Conservation (phyloP, 1,140 invertebrate genomes). For the Aphelenchoides besseyi region DNA sequence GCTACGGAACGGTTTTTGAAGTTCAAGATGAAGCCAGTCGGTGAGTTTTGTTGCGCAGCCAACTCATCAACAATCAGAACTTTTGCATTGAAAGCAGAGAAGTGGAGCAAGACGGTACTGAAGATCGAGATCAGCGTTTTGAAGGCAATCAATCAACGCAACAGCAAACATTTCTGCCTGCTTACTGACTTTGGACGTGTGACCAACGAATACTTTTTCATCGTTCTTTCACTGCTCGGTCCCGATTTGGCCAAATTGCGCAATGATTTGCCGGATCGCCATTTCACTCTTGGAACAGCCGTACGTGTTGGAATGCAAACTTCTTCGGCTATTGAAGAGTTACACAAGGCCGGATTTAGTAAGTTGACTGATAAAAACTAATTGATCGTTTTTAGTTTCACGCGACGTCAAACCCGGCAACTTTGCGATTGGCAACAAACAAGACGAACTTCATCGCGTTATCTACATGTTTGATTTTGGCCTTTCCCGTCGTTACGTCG, state of each 20-base stretch:
- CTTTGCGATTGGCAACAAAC: conserved; percentile 30
- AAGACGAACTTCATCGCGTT: conserved; percentile 23
- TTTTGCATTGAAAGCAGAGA: conserved; percentile 38
- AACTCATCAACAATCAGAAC: not conserved
- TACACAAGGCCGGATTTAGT: conserved; percentile 22
- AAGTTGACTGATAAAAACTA: not conserved
- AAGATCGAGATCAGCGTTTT: conserved; percentile 46
- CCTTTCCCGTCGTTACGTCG: conserved; percentile 29
- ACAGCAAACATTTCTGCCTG: conserved; percentile 28
- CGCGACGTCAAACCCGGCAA: conserved; percentile 33
- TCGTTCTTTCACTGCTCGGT: conserved; percentile 26
- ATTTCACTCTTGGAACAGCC: conserved; percentile 26
- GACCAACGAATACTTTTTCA: conserved; percentile 30
- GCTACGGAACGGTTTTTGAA: conserved; percentile 29
- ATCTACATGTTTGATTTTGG: conserved; percentile 37
- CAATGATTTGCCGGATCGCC: conserved; percentile 24
- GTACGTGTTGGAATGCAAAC: conserved; percentile 34
- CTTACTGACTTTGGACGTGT: conserved; percentile 1
- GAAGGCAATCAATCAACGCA: conserved; percentile 16
- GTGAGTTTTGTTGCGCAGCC: not conserved
- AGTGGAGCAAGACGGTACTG: conserved; percentile 47
- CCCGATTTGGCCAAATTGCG: conserved; percentile 25
- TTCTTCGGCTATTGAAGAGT: conserved; percentile 21
- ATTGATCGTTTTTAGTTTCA: not conserved
- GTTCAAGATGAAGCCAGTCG: conserved; percentile 23